A percentile compares a stretch with the other conserved stretches of the same genome.
Evolutionary conservation across 2,797 vertebrate genomes (phyloP).

Genomic region (Halcyon leucocephala): DNA sequence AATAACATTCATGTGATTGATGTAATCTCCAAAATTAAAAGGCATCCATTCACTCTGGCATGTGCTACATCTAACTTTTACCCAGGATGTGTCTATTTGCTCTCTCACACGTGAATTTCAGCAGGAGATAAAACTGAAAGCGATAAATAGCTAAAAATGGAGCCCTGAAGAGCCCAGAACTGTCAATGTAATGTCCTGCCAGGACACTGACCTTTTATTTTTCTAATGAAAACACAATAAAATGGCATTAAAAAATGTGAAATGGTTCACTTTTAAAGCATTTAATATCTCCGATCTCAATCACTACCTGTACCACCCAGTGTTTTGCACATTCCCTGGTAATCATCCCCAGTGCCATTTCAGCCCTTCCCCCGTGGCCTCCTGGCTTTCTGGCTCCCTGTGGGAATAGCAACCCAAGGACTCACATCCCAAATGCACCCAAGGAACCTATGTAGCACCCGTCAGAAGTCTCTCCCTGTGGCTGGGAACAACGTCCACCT

Average conservation of each 20-base stretch:
- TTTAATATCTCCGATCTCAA: background rate
- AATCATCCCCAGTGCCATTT: background rate
- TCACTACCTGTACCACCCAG: background rate
- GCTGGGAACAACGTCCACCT: background rate
- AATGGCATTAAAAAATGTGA: slow-evolving; percentile 17
- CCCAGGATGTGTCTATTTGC: slow-evolving; percentile 9
- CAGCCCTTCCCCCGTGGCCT: background rate
- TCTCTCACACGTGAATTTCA: slow-evolving; percentile 6
- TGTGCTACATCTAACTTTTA: slow-evolving; percentile 27
- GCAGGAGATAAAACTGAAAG: slow-evolving; percentile 19
- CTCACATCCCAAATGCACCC: background rate
- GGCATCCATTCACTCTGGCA: background rate
- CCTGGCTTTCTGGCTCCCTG: background rate
- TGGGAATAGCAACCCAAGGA: background rate
- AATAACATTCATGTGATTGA: slow-evolving; percentile 32
- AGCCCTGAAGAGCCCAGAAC: slow-evolving; percentile 33
- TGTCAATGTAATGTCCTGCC: slow-evolving; percentile 14
- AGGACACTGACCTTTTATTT: slow-evolving; percentile 54
- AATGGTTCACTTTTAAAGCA: background rate
- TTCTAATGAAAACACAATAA: slow-evolving; percentile 49
- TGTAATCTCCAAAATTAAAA: slow-evolving; percentile 63
- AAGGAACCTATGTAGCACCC: background rate
- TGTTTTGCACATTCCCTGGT: background rate
- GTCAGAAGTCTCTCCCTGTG: background rate
- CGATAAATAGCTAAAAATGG: slow-evolving; percentile 24